Base-by-base conservation (phyloP, 2,113 vertebrate species). In the Aegithalos caudatus region DNA sequence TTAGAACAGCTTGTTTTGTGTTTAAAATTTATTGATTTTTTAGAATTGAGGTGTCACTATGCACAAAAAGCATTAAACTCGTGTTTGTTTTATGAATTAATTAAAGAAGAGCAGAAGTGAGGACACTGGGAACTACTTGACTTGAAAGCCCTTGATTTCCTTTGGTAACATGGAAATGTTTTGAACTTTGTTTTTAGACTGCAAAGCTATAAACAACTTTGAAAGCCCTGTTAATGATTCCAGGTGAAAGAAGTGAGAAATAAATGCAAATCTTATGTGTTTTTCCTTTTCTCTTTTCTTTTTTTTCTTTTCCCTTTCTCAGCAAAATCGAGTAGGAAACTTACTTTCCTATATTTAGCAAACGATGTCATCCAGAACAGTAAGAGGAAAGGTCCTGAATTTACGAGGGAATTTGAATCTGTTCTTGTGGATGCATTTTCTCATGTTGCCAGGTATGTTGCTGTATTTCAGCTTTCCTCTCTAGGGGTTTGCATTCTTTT, bases 321-420 rank as follows among this genome's bases (percentile, higher is more conserved):
- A 99, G 99, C 99, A 64, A 99, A 99, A 97, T 98, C 98, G 27
- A 99, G 96, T 97, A 98, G 99, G 96, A 99, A 99, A 58, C 97
- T 99, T 94, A 99, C 99, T 17, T 99, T 99, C 97, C 98, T 99
- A 2, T 99, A 99, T 94, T 98, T 99, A 86, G 99, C 99, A 29
- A 99, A 99, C 3, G 99, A 99, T 95, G 99, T 99, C 79, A 99
- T 99, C 94, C 99, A 99, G 97, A 99, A 99, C 98, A 99, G 99
- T 96, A 99, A 99, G 97, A 99, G 99, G 94, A 99, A 99, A 98
- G 99, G 99, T 42, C 99, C 99, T 2, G 99, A 99, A 94, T 99
- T 99, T 92, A 98, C 99, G 14, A 98, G 99, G 96, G 99, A 99
- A 78, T 99, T 99, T 92, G 99, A 99, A 92, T 97, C 98, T 20